Evolutionary conservation across 2,888 invertebrate genomes (phyloP).

Genomic region (Dolichomitus sp.): DNA sequence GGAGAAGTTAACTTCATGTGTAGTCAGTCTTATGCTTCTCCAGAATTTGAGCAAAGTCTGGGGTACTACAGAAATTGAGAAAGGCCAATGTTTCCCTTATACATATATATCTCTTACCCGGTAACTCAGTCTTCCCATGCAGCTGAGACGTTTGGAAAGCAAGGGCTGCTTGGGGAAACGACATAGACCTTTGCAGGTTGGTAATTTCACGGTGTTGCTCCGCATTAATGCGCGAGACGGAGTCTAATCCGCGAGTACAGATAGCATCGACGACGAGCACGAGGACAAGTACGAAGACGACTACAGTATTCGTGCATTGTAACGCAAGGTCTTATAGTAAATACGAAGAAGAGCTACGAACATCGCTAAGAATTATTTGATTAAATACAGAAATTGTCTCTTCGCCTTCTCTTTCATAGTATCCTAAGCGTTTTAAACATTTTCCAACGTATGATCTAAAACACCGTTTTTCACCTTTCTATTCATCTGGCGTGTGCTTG

Average conservation of each 20-base stretch:
- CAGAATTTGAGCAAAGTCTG: neutral
- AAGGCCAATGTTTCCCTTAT: conserved; percentile 56
- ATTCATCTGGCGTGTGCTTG: conserved; percentile 28
- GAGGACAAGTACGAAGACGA: conserved; percentile 30
- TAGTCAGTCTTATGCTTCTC: neutral
- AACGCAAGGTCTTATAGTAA: neutral
- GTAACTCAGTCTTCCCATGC: conserved; percentile 20
- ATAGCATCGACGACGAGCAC: conserved; percentile 37
- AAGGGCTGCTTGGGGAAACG: conserved; percentile 51
- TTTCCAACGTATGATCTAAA: conserved; percentile 19
- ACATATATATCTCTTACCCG: conserved; percentile 21
- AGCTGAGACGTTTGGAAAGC: conserved; percentile 15
- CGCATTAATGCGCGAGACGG: conserved; percentile 76
- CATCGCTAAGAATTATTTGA: neutral
- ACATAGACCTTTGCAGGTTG: conserved; percentile 66
- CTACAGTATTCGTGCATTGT: neutral
- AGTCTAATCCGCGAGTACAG: conserved; percentile 40
- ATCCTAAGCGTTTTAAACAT: conserved; percentile 14
- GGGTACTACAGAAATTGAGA: conserved; percentile 24
- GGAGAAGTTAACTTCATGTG: conserved; percentile 1
- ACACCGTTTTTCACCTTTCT: conserved; percentile 36
- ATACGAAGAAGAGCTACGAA: neutral
- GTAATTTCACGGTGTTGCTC: conserved; percentile 82
- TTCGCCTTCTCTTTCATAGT: neutral
- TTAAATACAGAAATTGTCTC: conserved; percentile 10